phyloP scores from a whole-genome alignment of 2,797 vertebrate genomes.

The Phrynocephalus forsythii region DNA sequence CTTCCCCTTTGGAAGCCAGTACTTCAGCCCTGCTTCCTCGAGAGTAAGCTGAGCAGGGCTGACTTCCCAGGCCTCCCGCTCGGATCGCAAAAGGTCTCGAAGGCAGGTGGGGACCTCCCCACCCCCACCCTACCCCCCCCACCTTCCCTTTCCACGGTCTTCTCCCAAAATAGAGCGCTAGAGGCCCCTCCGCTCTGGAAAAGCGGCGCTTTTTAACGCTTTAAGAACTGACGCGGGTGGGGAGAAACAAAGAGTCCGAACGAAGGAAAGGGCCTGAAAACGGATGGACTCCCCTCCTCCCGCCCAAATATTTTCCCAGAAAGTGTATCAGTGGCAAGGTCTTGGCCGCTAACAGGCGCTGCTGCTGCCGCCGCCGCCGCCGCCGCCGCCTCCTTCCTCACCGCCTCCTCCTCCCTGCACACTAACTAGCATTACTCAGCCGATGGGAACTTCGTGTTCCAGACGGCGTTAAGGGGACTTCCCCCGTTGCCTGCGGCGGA shows the following conservation, averaged over 20 bases:
- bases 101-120: too few relatives aligned
- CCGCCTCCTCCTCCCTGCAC: conserved; percentile 44
- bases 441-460: conserved; percentile 64
- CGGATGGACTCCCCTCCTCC: conserved; percentile 12
- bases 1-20: too few relatives aligned
- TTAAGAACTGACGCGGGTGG: conserved; percentile 25
- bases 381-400: background rate
- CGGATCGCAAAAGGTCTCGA: background rate
- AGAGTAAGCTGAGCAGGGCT: background rate
- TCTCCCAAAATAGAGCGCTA: background rate
- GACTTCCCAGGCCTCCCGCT: background rate
- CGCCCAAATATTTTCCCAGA: conserved; percentile 61
- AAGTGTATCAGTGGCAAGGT: conserved; percentile 59
- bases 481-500: conserved; percentile 51
- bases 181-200: background rate
- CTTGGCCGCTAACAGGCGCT: conserved; percentile 25
- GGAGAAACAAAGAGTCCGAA: background rate
- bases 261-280: conserved; percentile 46
- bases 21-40: background rate
- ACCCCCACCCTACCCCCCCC: too few relatives aligned
- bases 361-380: background rate
- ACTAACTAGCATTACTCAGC: conserved; percentile 72
- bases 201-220: conserved; percentile 47
- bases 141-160: background rate
- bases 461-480: conserved; percentile 68